Percentiles rank a stretch among this genome's conserved stretches.
Evolutionary conservation across 1,140 invertebrate genomes (phyloP).

Genomic region (Achroia grisella): DNA sequence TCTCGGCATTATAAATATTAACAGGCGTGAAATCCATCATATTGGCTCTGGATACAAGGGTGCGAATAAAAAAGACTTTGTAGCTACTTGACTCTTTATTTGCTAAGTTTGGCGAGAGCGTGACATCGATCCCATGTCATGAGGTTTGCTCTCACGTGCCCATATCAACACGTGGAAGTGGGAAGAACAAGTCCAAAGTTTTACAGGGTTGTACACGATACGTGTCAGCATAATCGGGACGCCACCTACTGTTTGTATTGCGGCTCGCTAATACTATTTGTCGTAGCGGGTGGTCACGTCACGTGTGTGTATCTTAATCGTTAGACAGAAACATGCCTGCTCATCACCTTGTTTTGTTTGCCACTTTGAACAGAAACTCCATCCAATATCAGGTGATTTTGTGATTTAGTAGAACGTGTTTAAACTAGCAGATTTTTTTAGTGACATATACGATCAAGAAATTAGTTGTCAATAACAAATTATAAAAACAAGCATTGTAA

Average conservation of each 20-base stretch:
- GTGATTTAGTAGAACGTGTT: slow-evolving; percentile 25
- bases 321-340: slow-evolving; percentile 52
- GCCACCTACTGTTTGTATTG: slow-evolving; percentile 47
- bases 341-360: slow-evolving; percentile 45
- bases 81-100: no score
- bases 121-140: slow-evolving; percentile 20
- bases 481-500: no score
- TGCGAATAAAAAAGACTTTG: no score
- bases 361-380: slow-evolving; percentile 44
- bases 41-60: neutral
- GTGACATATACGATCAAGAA: slow-evolving; percentile 3
- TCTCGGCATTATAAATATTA: slow-evolving; percentile 30
- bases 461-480: no score
- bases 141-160: slow-evolving; percentile 14
- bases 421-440: slow-evolving; percentile 27
- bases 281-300: slow-evolving; percentile 28
- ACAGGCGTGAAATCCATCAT: neutral
- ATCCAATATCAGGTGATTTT: slow-evolving; percentile 38
- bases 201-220: slow-evolving; percentile 18
- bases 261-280: slow-evolving; percentile 59
- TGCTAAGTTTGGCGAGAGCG: slow-evolving; percentile 1
- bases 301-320: slow-evolving; percentile 60
- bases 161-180: slow-evolving; percentile 27
- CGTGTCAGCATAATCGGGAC: slow-evolving; percentile 42
- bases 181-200: slow-evolving; percentile 26